Base-by-base conservation (phyloP, 2,797 vertebrate species). In the Coracias cyanogaster region DNA sequence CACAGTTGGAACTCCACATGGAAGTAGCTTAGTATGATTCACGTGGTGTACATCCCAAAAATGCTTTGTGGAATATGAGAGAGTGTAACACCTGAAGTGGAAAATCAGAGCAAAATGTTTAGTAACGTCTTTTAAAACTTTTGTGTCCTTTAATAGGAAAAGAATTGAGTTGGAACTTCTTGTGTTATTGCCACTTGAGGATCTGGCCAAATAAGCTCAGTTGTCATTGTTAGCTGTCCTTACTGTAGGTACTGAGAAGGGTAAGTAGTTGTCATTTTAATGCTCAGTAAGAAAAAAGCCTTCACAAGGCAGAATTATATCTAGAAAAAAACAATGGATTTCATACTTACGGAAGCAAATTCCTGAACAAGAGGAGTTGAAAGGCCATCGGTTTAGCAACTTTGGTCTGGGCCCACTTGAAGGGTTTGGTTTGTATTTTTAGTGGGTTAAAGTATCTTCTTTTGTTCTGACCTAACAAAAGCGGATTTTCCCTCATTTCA, bases 231-330 rank as follows among this genome's bases (percentile, higher is more conserved):
- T 95, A 81, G 80, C 92, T 88, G 70, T 62, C 76, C 45, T 86
- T 48, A 49, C 73, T 91, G 81, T 84, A 95, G 88, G 35, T 58
- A 37, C 24, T 72, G 49, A 77, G 77, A 93, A 89, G 92, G 94
- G 81, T 89, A 92, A 94, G 89, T 73, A 82, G 81, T 15, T 89
- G 77, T 43, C 21, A 17, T 73, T 84, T 86, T 87, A 77, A 71
- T 77, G 49, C 55, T 87, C 16, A 70, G 51, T 66, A 72, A 66
- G 83, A 80, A 66, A 15, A 46, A 78, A 76, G 10, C 41, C 46
- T 74, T n/a, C 48, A 25, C 2, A 0, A 80, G 51, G 71, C 48
- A 85, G 33, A 41, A 41, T 57, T 89, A 28, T n/a, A 51, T 22
- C n/a, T 62, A 64, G 58, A 22, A n/a, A 20, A 15, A 16, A 3